Base-by-base conservation (phyloP, 2,888 invertebrate genomes). In the Eugnorisma glareosa region DNA sequence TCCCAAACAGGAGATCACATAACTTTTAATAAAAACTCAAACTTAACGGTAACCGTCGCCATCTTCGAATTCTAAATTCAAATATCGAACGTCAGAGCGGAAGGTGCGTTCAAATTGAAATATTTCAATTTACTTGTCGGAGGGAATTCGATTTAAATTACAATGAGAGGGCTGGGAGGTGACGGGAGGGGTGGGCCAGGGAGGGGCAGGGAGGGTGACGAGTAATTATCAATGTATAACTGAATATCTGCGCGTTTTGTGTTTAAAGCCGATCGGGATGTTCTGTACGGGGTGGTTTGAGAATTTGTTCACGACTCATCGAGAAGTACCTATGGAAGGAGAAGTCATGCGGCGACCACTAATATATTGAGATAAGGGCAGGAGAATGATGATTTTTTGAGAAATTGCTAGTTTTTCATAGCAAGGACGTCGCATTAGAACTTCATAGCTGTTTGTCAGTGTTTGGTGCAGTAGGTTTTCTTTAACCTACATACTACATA, bases 91-190 rank as follows among this genome's bases (percentile, higher is more conserved):
- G 89, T 86, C 89, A 86, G 87, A 89, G 90, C 91, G 92, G 93
- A 94, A 89, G 94, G 94, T 94, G 94, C 93, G 91, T 91, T 92
- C 90, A 92, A 92, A 96, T 95, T 95, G 95, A 95, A 95, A 96
- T 96, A 96, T 96, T 96, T 96, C 96, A 95, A 96, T 96, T 95
- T 95, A 92, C 94, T 94, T 94, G 95, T 94, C 93, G 95, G 90
- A 93, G 94, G 94, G 95, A 95, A 96, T 95, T 95, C 95, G 92
- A 96, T 96, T 96, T 96, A 96, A 96, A 96, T 96, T 95, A 96
- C 96, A 96, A 96, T 96, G 95, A 94, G 94, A 89, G 89, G 85
- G 83, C 86, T 78, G 82, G 79, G 86, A 87, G 81, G 79, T 78
- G 86, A 77, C 71, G 84, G 81, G 70, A 78, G 67, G 78, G 77